Conservation (phyloP, 2,888 invertebrate species). For the Pyrrhia umbra region DNA sequence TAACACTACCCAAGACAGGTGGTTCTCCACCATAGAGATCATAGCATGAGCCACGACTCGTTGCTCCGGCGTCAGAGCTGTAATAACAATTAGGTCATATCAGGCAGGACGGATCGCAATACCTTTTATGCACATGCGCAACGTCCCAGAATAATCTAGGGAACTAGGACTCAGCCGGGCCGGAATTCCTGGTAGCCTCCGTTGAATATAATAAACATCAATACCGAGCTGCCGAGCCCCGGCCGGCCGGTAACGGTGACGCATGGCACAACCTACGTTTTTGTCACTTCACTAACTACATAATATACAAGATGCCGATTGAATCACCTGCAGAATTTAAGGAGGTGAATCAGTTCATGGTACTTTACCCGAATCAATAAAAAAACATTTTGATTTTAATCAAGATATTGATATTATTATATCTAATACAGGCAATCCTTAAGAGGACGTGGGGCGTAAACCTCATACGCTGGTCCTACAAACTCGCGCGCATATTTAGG, state of each 20-base stretch:
- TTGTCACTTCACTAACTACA: not conserved
- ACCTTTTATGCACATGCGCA: constrained; percentile 80
- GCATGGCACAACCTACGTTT: constrained; percentile 2
- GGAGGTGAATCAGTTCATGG: no score
- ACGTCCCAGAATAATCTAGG: constrained; percentile 62
- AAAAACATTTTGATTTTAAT: no score
- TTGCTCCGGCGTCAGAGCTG: constrained; percentile 95
- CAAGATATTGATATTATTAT: no score
- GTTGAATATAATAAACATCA: constrained; percentile 18
- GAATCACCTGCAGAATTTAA: no score
- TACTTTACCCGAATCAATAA: no score
- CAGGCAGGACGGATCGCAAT: constrained; percentile 37
- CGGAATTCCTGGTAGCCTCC: constrained; percentile 31
- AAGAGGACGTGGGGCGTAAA: no score
- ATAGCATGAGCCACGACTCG: constrained; percentile 97
- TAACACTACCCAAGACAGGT: constrained; percentile 96
- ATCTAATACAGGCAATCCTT: no score
- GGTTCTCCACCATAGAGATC: constrained; percentile 98
- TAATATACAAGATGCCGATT: no score
- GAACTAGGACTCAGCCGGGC: constrained; percentile 63
- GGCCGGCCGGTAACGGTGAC: not conserved
- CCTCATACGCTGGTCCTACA: no score
- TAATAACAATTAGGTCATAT: constrained; percentile 63
- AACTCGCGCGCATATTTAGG: no score
- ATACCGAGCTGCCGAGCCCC: constrained; percentile 12